Conservation (phyloP, 2,797 vertebrate species). For the Momotus momota region DNA sequence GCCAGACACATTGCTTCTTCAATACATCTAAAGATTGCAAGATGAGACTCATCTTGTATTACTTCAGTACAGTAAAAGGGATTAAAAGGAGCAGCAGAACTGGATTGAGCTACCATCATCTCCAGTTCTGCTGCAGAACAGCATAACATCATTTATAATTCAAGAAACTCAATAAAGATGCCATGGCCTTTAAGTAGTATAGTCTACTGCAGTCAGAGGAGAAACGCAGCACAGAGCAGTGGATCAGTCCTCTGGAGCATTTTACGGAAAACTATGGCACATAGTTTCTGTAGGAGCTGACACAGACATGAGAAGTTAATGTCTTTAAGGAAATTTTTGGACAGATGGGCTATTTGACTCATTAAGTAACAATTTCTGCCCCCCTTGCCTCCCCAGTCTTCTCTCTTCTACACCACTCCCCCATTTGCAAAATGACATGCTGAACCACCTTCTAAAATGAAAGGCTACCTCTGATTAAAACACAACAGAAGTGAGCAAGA, state of each 20-base stretch:
- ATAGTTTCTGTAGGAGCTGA: conserved; percentile 49
- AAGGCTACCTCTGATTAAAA: neutral
- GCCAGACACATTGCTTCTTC: neutral
- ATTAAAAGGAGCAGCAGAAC: neutral
- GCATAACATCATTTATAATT: neutral
- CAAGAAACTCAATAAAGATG: neutral
- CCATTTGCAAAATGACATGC: neutral
- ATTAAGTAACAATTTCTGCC: conserved; percentile 4
- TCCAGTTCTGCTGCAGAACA: neutral
- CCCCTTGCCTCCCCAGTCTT: rapidly evolving
- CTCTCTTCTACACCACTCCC: neutral
- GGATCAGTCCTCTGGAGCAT: neutral
- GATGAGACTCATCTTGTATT: neutral
- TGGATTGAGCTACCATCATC: neutral
- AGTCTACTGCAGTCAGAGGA: neutral
- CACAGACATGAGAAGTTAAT: neutral
- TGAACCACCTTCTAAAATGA: neutral
- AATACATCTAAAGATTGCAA: neutral
- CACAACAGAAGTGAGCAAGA: neutral
- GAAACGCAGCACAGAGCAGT: neutral
- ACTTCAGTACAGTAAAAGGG: neutral
- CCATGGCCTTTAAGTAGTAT: neutral
- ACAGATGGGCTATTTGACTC: conserved; percentile 11
- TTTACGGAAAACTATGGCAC: conserved; percentile 4
- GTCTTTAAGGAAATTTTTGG: conserved; percentile 37